Conservation (phyloP, 2,888 invertebrate genomes). For the Chymomyza amoena region DNA sequence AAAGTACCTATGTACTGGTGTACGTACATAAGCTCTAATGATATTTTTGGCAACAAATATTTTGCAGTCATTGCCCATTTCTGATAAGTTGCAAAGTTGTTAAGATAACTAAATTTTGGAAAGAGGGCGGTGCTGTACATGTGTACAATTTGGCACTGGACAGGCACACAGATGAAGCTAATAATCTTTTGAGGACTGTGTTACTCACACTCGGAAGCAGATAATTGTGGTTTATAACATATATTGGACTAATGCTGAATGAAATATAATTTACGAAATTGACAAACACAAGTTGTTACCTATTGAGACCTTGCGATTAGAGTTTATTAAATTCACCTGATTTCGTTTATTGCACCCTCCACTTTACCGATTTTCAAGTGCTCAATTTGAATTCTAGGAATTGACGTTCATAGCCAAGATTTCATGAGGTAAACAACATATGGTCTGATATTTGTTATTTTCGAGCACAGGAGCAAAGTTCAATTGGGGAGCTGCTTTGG, state of each 20-base stretch:
- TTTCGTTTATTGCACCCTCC: slow-evolving; percentile 43
- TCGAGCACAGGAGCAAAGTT: slow-evolving; percentile 38
- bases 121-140: not conserved
- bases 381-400: slow-evolving; percentile 33
- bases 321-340: slow-evolving; percentile 62
- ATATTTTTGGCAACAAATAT: not conserved
- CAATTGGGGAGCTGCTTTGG: slow-evolving; percentile 8
- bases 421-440: slow-evolving; percentile 32
- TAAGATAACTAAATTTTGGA: not conserved
- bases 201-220: slow-evolving; percentile 4
- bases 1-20: no score
- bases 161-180: not conserved
- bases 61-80: not conserved
- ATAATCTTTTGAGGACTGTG: not conserved
- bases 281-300: slow-evolving; percentile 26
- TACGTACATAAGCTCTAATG: not conserved
- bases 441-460: slow-evolving; percentile 48
- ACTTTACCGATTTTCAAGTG: slow-evolving; percentile 17
- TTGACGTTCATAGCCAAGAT: not conserved
- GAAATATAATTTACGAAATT: slow-evolving; percentile 48
- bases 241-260: slow-evolving; percentile 14
- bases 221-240: not conserved
- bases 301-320: slow-evolving; percentile 36
- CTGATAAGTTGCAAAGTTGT: not conserved
- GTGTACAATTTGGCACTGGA: slow-evolving; percentile 33